Evolutionary conservation across 1,140 invertebrate species (phyloP), one percentile per base, ranked within the genome.

Genomic region (Drosophila simulans): DNA sequence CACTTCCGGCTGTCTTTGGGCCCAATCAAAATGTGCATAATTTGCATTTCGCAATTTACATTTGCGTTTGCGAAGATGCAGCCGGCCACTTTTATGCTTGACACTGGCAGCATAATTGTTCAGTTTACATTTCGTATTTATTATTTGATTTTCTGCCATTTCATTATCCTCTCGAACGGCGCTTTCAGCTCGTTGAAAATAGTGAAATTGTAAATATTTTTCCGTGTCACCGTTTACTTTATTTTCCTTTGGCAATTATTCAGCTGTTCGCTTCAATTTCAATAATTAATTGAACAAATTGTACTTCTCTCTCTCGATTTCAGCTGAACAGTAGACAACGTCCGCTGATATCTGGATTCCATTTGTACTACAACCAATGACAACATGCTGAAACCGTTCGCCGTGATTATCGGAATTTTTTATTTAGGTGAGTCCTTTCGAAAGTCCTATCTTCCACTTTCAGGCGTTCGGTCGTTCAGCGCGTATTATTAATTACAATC

Each of bases 331-430:
- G 43, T 42, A 66, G 73, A 66, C 49, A 78, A 27, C 46, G 57
- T 79, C 60, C 42, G 13, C 60, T 11, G 64, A 25, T 64, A 57
- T 78, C 60, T 75, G 74, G 46, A 58, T 71, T 88, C 55, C 39
- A 70, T 78, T 82, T 79, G 80, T 68, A 46, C 54, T 54, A 70
- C 51, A 89, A 71, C 69, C 56, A 65, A 75, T 70, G 85, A 84
- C 84, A 89, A 89, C 77, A 89, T 89, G 84, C 66, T 84, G 68
- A 89, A 84, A 54, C 85, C 81, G 40, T 69, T 89, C 37, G 52
- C 84, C 58, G 43, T 89, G 68, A 89, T 89, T 80, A 89, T 89
- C 63, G 85, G 77, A 31, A 69, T 89, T 89, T 89, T 89, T 77
- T 90, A 90, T 84, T 89, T 89, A 68, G 84, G 84, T 89, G 39